Evolutionary conservation across 2,888 invertebrate species (phyloP), one percentile per base, ranked within the genome.

Genomic region (Mythimna pallens): DNA sequence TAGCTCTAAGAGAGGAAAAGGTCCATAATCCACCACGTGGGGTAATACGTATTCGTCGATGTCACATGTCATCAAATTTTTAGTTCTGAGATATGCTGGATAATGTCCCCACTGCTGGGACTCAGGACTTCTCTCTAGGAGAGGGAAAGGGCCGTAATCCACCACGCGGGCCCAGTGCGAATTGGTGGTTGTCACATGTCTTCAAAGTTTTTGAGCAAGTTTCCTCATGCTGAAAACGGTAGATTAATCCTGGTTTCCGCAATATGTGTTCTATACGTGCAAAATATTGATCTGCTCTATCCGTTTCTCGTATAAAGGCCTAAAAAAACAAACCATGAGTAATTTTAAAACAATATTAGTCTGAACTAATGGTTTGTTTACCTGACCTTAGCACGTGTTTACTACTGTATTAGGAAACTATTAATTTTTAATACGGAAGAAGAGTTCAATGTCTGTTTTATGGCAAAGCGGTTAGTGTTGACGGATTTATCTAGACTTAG

Each of bases 281-380:
- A n/a, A 47, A 50, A 65, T 36, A 30, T 76, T n/a, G 40, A 50
- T 14, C 0, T 14, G 20, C 9, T 17, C 14, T 0, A 57, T 57
- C 22, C 10, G 0, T 78, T 73, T 50, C 50, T 30, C 50, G 10
- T 76, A 20, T 17, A 9, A 43, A 58, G 1, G 22, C 54, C 34
- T 66, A 74, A 25, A 36, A 78, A 76, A 57, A 70, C 43, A 25
- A 52, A 82, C 7, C 47, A 17, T 7, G 7, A 47, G 17, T 47
- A 25, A 62, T 57, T 43, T 2, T 36, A 82, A 82, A 65, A 57
- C 61, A 70, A 62, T 65, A 82, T 62, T 43, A n/a, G 12, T 14
- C 9, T 30, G 10, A 54, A 82, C 52, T 78, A 47, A 82, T 78
- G 61, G 36, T 78, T 62, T 82, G 47, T 82, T 82, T 78, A 65